Base-by-base conservation (phyloP, 2,797 vertebrate species). In the Halcyon badia region DNA sequence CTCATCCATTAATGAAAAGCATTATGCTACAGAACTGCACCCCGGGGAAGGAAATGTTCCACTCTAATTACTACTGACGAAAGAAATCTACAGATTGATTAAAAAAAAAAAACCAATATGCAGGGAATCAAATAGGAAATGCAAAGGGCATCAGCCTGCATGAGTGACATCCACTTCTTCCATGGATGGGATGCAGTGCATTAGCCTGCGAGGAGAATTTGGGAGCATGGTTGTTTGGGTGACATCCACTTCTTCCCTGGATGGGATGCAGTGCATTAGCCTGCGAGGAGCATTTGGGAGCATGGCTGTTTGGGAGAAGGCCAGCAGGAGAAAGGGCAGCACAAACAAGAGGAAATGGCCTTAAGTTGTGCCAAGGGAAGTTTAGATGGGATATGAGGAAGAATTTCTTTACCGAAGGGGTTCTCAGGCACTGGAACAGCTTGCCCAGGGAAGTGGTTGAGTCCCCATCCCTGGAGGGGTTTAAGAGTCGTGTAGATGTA, bases 51-150 rank as follows among this genome's bases (percentile, higher is more conserved):
- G 76, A 96, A 85, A 72, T 83, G 72, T 87, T 94, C 80, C 76
- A 87, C 61, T 94, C 77, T 94, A 95, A 88, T 95, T 92, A 75
- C 7, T 15, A 42, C 89, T 91, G 91, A 91, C 94, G 94, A 92
- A 94, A 89, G 72, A 84, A 96, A 94, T 80, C 87, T 96, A 73
- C 69, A 87, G 82, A 95, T 90, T 89, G 83, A 96, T 96, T 95
- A 81, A 94, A 96, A 97, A 57, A 41, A 42, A 17, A 17, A 42
- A 7, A 7, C 41, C 56, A 83, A 31, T 69, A 83, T 64, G 71
- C 5, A 0, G 46, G 60, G 80, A 96, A 72, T 89, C 83, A 72
- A 83, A 69, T 10, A 84, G 56, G 72, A 94, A 95, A 82, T 31
- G 35, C 25, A 68, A 64, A 9, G 5, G 71, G 37, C 24, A 37